Evolutionary conservation across 2,113 vertebrate species (phyloP).

Genomic region (Pollimyrus isidori): DNA sequence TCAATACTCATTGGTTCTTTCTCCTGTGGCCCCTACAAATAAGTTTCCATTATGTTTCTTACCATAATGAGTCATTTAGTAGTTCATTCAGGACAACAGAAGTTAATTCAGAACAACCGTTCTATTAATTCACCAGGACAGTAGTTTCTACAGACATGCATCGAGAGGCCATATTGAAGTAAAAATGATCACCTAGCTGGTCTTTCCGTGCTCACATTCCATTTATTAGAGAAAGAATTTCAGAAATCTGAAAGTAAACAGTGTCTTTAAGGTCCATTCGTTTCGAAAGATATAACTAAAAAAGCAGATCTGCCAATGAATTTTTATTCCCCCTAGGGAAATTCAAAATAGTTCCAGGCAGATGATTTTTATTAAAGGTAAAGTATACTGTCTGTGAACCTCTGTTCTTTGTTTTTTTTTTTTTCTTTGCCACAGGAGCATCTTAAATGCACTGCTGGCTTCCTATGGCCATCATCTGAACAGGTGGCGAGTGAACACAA

Average conservation of each 20-base stretch:
- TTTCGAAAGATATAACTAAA: not conserved
- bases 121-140: not conserved
- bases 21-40: not conserved
- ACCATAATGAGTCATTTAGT: not conserved
- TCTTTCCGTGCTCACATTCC: not conserved
- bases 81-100: not conserved
- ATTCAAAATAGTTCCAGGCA: not conserved
- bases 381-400: not conserved
- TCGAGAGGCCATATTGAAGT: not conserved
- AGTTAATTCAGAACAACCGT: not conserved
- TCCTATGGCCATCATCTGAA: not conserved
- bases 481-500: not conserved
- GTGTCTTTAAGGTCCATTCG: not conserved
- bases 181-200: not conserved
- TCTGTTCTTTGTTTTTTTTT: not conserved
- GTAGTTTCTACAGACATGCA: not conserved
- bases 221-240: not conserved
- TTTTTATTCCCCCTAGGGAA: not conserved
- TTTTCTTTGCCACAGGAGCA: not conserved
- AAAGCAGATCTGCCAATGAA: not conserved
- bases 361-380: not conserved
- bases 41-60: not conserved
- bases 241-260: not conserved
- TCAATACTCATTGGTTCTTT: not conserved
- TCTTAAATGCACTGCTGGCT: not conserved